Evolutionary conservation across 2,797 vertebrate genomes (phyloP).

Genomic region (Crax fasciolata): DNA sequence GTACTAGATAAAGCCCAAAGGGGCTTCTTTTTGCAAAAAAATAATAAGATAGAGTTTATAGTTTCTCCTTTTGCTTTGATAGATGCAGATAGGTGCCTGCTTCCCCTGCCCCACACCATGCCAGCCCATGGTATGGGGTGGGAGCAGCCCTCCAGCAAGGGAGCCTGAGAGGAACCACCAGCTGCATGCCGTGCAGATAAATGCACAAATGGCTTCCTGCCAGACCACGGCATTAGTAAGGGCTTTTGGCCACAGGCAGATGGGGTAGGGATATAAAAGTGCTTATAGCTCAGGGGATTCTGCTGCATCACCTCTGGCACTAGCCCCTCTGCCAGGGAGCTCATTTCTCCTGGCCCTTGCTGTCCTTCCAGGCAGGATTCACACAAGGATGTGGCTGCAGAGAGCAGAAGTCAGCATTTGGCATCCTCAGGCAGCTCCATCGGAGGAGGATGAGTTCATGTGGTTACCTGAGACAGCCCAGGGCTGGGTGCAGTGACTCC

Average conservation of each 20-base stretch:
- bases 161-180: background rate
- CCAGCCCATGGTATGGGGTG: fast-evolving
- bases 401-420: background rate
- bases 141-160: background rate
- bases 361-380: background rate
- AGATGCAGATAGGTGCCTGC: background rate
- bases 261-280: constrained; percentile 14
- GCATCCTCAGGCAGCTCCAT: constrained; percentile 11
- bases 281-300: background rate
- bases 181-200: constrained; percentile 12
- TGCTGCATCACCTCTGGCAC: constrained; percentile 42
- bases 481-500: background rate
- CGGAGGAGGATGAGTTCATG: constrained; percentile 13
- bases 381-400: background rate
- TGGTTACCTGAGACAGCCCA: constrained; percentile 45
- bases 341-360: background rate
- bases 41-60: background rate
- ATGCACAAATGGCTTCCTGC: constrained; percentile 13
- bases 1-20: background rate
- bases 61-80: background rate
- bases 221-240: fast-evolving
- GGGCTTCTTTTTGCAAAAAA: background rate
- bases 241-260: background rate
- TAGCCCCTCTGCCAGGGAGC: background rate
- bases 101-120: fast-evolving